Evolutionary conservation across 1,140 invertebrate genomes (phyloP), one percentile per base, ranked within the genome.

Genomic region (Prorops nasuta): DNA sequence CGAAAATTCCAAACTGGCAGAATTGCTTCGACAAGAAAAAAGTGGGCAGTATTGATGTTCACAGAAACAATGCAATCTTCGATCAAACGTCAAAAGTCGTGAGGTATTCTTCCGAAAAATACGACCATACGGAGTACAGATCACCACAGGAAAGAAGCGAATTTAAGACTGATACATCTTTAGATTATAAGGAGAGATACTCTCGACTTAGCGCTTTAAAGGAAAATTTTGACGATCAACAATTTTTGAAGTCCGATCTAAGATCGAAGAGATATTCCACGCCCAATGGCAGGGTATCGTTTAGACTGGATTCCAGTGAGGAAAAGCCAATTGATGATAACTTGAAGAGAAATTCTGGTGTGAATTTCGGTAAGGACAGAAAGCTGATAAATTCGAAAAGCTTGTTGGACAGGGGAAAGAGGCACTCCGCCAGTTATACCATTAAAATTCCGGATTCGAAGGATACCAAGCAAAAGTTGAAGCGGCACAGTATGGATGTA

Each of bases 1-100:
- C 64, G 28, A 78, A 72, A 36, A 75, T 77, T 38, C 73, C 74
- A 2, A 74, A 71, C 31, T 40, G 71, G 0, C 70, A 68, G 35
- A 70, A 76, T 19, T 64, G 71, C 2, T 59, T 69, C 2, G 64
- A 66, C 4, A 75, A 71, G 18, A 63, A 66, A 24, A 54, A 63
- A 18, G 60, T 41, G 8, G 47, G 42, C 22, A 44, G 52, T 18
- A 45, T 32, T 4, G 51, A 58, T n/a, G 48, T 47, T 6, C 36
- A 52, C 12, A 52, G 54, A 17, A 43, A 14, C 6, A 49, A 50
- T 15, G 22, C 58, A 12, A 63, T 38, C 41, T 48, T 58, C 16
- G 61, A 69, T 19, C 64, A 60, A 32, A 34, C n/a, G n/a, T n/a
- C n/a, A 44, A 0, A 60, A 58, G 28, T 41, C 58, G 8, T 71